phyloP scores from a whole-genome alignment of 2,113 vertebrate species.

The Channa maculata region DNA sequence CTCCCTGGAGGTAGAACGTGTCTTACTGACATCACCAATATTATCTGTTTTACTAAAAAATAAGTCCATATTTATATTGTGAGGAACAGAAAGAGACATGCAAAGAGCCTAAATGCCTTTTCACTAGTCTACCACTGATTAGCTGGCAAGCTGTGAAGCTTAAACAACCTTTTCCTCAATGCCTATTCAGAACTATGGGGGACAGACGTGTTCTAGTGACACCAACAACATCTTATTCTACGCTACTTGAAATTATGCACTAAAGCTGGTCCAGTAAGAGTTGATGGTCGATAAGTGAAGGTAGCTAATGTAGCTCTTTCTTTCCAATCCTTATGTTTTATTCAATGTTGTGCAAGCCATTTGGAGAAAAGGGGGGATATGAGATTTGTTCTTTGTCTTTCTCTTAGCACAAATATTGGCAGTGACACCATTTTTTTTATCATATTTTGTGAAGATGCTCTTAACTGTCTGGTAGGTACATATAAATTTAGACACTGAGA shows the following conservation, averaged over 20 bases:
- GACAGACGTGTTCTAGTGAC: conserved; percentile 2
- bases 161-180: background rate
- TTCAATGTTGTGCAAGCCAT: background rate
- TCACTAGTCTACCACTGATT: background rate
- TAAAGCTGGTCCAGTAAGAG: background rate
- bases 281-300: background rate
- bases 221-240: background rate
- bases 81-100: conserved; percentile 2
- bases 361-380: too few species aligned
- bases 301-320: too few species aligned
- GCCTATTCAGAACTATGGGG: background rate
- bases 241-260: background rate
- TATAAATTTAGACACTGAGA: background rate
- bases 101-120: conserved; percentile 9
- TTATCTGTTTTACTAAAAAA: background rate
- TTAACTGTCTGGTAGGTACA: background rate
- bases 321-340: background rate
- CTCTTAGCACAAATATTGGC: conserved; percentile 5
- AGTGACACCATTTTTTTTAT: conserved; percentile 1
- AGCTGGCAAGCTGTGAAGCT: conserved; percentile 3
- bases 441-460: background rate
- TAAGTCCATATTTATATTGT: background rate
- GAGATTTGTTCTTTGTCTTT: background rate
- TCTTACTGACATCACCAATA: background rate
- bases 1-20: background rate